These are phyloP conservation scores for Zaprionus lachaisei DNA, from an alignment of 1,140 invertebrate genomes.

Conservation along the genomic window DNA sequence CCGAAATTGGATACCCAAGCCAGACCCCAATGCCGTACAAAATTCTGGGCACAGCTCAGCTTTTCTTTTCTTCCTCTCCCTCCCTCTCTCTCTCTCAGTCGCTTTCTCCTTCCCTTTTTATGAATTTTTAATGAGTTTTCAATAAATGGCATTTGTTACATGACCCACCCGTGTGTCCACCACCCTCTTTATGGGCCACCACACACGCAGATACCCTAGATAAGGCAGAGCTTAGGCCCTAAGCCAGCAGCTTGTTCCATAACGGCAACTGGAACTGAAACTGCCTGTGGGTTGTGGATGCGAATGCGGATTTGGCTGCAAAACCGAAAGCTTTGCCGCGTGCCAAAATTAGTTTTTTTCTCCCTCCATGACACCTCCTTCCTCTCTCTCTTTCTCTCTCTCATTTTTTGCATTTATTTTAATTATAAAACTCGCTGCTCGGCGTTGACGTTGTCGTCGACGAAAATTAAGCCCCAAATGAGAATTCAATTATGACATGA, in stretches of 20 bases:
- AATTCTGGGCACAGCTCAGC: not conserved
- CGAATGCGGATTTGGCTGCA: not conserved
- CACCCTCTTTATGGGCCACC: not conserved
- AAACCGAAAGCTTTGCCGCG: constrained; percentile 25
- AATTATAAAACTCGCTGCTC: constrained; percentile 54
- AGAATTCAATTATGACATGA: constrained; percentile 76
- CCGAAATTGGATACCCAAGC: constrained; percentile 8
- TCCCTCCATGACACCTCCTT: not conserved
- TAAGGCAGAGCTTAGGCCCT: constrained; percentile 46
- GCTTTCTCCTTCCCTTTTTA: constrained; percentile 37
- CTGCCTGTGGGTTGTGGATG: not conserved
- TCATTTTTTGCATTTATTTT: constrained; percentile 58
- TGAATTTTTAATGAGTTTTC: constrained; percentile 75
- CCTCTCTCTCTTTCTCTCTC: not conserved
- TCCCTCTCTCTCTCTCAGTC: not conserved
- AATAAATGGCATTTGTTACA: constrained; percentile 49
- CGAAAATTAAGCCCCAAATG: constrained; percentile 53
- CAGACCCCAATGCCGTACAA: not conserved
- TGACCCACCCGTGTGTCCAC: not conserved
- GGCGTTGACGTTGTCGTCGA: constrained; percentile 15
- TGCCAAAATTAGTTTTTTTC: constrained; percentile 65
- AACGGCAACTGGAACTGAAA: constrained; percentile 8
- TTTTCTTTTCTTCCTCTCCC: not conserved
- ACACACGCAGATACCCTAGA: not conserved
- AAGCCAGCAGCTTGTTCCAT: constrained; percentile 29